phyloP scores from a whole-genome alignment of 2,113 vertebrate genomes.

The Cygnus atratus region DNA sequence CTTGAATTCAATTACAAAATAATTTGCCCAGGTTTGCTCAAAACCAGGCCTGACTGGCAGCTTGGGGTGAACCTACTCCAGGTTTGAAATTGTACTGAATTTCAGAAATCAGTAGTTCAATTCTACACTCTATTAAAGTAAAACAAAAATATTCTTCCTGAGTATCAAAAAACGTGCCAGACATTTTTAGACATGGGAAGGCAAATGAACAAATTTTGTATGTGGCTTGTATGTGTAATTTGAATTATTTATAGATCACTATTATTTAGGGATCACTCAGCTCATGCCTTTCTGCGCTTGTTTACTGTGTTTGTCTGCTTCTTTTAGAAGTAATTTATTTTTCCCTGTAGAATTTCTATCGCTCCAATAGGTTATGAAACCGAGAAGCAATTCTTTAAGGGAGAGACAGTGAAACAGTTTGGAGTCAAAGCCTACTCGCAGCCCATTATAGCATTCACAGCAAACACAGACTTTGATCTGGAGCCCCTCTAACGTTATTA shows the following conservation, averaged over 20 bases:
- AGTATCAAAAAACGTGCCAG: background rate
- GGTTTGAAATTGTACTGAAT: background rate
- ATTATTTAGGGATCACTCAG: conserved; percentile 43
- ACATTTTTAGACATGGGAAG: conserved; percentile 13
- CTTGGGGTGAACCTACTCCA: background rate
- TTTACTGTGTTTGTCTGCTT: conserved; percentile 15
- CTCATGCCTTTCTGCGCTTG: conserved; percentile 16
- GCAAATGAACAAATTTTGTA: conserved; percentile 36
- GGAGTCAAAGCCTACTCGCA: background rate
- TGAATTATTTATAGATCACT: conserved; percentile 37
- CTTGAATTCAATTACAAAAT: background rate
- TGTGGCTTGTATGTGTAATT: background rate
- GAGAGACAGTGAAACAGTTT: background rate
- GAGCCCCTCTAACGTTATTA: background rate
- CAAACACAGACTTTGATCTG: background rate
- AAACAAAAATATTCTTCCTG: conserved; percentile 19
- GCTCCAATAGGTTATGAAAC: background rate
- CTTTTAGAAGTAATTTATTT: background rate
- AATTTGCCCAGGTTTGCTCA: background rate
- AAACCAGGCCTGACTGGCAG: background rate
- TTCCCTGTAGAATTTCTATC: background rate
- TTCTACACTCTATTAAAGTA: background rate
- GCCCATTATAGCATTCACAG: background rate
- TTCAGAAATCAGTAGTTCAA: background rate
- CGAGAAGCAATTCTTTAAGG: background rate